These are phyloP conservation scores for Silurus asotus DNA, from an alignment of 2,113 vertebrate species.

Conservation along the genomic window DNA sequence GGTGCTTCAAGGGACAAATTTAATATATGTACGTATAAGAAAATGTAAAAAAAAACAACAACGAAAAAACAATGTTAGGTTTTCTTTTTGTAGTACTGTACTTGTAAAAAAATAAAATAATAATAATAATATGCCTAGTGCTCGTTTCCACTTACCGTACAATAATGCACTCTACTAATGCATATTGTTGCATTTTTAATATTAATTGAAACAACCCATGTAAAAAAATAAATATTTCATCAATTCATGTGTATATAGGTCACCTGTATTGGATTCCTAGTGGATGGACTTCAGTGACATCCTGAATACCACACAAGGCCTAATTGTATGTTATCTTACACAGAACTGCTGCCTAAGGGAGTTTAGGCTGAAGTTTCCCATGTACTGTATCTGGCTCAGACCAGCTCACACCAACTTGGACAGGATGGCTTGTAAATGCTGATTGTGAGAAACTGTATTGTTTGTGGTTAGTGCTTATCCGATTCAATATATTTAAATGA, in stretches of 20 bases:
- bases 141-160: too few relatives aligned
- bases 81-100: too few relatives aligned
- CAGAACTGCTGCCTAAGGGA: background rate
- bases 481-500: background rate
- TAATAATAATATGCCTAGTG: too few relatives aligned
- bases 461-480: background rate
- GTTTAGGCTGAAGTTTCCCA: background rate
- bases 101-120: too few relatives aligned
- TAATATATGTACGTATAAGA: too few relatives aligned
- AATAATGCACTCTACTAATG: background rate
- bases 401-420: background rate
- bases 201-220: background rate
- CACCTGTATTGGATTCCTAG: background rate
- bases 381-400: background rate
- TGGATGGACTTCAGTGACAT: background rate
- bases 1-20: too few relatives aligned
- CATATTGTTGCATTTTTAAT: background rate
- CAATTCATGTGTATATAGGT: background rate
- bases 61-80: too few relatives aligned
- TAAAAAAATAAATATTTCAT: background rate
- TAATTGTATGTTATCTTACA: background rate
- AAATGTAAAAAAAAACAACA: too few relatives aligned
- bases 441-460: background rate
- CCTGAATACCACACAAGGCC: background rate
- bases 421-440: background rate